These are phyloP conservation scores for Podotricha telesiphe DNA, from an alignment of 2,888 invertebrate species.

Conservation along the genomic window DNA sequence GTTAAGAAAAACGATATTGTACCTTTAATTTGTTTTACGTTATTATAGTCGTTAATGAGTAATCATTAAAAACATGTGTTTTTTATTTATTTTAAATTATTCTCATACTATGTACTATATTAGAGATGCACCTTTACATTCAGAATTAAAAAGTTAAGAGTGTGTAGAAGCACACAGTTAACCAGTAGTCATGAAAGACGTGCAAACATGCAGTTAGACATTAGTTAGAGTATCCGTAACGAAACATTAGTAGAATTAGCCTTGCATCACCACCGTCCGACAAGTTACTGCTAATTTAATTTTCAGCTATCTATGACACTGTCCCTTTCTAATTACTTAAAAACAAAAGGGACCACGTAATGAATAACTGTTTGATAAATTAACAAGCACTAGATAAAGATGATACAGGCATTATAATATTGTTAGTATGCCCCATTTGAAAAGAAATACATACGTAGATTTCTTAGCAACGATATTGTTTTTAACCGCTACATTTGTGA, in stretches of 20 bases:
- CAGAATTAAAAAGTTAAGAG: neutral
- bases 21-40: too few species aligned
- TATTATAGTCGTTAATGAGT: too few species aligned
- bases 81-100: too few species aligned
- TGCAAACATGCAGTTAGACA: constrained; percentile 37
- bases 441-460: constrained; percentile 52
- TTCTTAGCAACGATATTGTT: constrained; percentile 62
- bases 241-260: constrained; percentile 28
- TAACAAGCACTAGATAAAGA: neutral
- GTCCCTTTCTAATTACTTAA: neutral
- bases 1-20: too few species aligned
- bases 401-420: constrained; percentile 15
- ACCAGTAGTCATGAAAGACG: constrained; percentile 1
- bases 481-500: constrained; percentile 61
- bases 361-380: neutral
- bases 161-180: constrained; percentile 1
- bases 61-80: too few species aligned
- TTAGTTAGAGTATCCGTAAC: constrained; percentile 20
- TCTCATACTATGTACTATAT: too few species aligned
- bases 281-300: neutral
- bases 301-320: neutral
- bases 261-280: neutral
- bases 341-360: neutral
- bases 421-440: constrained; percentile 44
- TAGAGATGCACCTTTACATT: too few species aligned